A percentile compares a stretch with the other conserved stretches of the same genome.
phyloP scores from a whole-genome alignment of 2,888 invertebrate species.

The Nudaria mundana region DNA sequence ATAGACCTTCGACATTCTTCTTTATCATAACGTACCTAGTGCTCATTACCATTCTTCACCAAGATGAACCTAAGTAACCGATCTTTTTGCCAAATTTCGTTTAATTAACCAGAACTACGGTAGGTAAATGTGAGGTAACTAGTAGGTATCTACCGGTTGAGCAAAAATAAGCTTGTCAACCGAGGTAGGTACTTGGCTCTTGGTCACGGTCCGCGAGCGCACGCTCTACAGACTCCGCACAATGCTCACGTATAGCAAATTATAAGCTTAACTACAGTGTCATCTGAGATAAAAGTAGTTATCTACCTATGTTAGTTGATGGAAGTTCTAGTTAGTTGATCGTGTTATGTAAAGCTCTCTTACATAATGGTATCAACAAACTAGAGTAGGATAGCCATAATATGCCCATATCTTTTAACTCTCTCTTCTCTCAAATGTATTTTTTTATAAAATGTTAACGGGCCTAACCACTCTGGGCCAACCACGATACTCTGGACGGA shows the following conservation, averaged over 20 bases:
- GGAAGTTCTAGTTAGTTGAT: not conserved
- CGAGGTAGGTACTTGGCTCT: slow-evolving; percentile 15
- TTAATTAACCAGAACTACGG: no score
- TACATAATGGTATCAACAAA: not conserved
- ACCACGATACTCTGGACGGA: no score
- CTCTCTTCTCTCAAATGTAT: not conserved
- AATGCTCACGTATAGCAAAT: slow-evolving; percentile 38
- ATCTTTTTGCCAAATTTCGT: no score
- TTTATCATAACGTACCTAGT: no score
- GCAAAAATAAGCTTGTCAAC: slow-evolving; percentile 19
- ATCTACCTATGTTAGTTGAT: slow-evolving; percentile 1
- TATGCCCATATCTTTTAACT: no score
- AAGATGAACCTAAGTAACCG: no score
- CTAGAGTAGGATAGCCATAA: not conserved
- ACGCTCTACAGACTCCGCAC: slow-evolving; percentile 46
- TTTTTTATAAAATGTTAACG: not conserved
- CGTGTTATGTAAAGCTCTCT: not conserved
- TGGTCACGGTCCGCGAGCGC: slow-evolving; percentile 43
- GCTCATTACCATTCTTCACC: no score
- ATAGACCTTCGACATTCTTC: no score
- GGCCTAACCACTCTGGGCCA: no score
- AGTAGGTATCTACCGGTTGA: slow-evolving; percentile 5
- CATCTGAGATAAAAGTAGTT: slow-evolving; percentile 22
- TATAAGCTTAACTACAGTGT: slow-evolving; percentile 29
- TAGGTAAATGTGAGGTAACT: no score